Evolutionary conservation across 2,888 invertebrate genomes (phyloP), one percentile per base, ranked within the genome.

Genomic region (Drosophila yooni): DNA sequence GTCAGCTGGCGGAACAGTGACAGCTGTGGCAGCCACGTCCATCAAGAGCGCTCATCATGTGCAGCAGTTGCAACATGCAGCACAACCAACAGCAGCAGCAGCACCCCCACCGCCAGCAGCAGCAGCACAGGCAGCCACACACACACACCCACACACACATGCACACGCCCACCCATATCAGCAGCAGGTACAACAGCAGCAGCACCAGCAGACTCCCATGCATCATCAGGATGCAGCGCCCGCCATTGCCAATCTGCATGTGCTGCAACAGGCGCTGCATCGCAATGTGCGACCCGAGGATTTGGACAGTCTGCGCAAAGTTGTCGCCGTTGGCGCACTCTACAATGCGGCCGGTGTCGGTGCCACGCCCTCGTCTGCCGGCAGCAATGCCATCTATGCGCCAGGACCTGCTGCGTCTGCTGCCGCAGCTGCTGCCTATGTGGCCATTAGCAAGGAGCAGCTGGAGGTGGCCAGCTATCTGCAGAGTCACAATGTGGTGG

Each of bases 251-350:
- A 92, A 88, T 65, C 77, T 92, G 8, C 91, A 92, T 62, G 91
- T 92, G 51, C 67, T 92, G 29, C 91, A 92, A 48, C 91, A 87
- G 57, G 90, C 84, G 1, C 66, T 91, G 36, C 76, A 87, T 80
- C 76, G 92, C 67, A 84, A 91, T 79, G 76, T 89, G 34, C 59
- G 91, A 18, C 77, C 84, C 56, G 91, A 92, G 57, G 92, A 92
- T 69, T 72, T 92, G 76, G 91, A 92, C 43, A 92, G 91, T 27
- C 76, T 92, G 61, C 91, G 92, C 31, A 92, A 92, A 73, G 92
- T 90, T 6, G 92, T 92, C 10, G 92, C 92, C 8, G 88, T 75
- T 0, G 88, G 89, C 3, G 79, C 88, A 0, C 82, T 88, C 1
- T 85, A 86, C 58, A 79, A 74, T 51, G 82, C 84, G 0, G 80